Percentiles rank a stretch among this genome's conserved stretches.
Conservation (phyloP, 2,797 vertebrate genomes). For the Acrossocheilus wenchowensis region DNA sequence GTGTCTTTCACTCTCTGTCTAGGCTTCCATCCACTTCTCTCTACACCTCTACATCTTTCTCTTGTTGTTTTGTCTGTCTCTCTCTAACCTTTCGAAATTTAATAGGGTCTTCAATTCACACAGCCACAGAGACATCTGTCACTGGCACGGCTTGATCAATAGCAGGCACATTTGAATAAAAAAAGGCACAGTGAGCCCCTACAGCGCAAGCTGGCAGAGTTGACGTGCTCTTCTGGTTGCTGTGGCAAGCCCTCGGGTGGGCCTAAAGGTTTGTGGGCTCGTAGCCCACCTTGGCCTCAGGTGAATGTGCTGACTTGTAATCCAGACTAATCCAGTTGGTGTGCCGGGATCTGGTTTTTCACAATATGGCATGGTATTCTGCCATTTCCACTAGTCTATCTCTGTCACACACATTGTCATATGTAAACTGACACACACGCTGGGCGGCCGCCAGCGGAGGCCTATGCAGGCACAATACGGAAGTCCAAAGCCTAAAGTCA, state of each 20-base stretch:
- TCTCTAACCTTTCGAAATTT: constrained; percentile 66
- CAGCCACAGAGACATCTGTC: constrained; percentile 69
- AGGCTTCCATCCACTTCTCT: constrained; percentile 21
- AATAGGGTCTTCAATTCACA: constrained; percentile 69
- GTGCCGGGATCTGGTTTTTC: constrained; percentile 74
- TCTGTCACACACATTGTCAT: constrained; percentile 18
- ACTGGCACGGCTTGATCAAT: constrained; percentile 72
- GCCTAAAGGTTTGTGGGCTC: constrained; percentile 26
- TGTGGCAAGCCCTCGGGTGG: neutral
- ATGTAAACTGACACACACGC: constrained; percentile 25
- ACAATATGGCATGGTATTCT: constrained; percentile 71
- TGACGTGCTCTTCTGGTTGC: neutral
- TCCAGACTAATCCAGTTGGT: constrained; percentile 82
- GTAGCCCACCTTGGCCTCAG: constrained; percentile 66
- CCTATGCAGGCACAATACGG: constrained; percentile 13
- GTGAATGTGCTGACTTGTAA: constrained; percentile 81
- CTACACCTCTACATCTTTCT: neutral
- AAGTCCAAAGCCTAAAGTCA: constrained; percentile 35
- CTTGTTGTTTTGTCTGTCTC: constrained; percentile 20
- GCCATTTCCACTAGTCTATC: constrained; percentile 62
- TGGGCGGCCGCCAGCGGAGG: constrained; percentile 46
- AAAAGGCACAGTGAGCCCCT: constrained; percentile 58
- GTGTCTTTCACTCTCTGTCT: constrained; percentile 11
- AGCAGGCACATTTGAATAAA: constrained; percentile 70
- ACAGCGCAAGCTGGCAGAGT: constrained; percentile 58